Base-by-base conservation (phyloP, 2,797 vertebrate genomes). In the Coluber constrictor region DNA sequence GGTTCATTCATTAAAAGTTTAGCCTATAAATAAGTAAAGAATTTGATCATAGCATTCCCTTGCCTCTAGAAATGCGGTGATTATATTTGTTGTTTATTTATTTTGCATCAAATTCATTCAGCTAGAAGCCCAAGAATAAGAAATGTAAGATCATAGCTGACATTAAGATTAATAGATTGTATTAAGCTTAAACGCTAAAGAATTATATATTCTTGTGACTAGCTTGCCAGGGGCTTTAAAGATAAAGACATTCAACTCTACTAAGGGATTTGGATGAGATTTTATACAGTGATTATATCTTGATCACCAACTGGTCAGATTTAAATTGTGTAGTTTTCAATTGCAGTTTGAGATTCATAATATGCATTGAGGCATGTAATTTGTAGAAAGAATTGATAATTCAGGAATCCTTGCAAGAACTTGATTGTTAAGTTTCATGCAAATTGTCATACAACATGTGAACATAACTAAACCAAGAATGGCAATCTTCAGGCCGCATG, bases 51-150 rank as follows among this genome's bases (percentile, higher is more conserved):
- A 79, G 18, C 37, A 12, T 8, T 15, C 8, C 59, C 23, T 93
- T 96, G 95, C 97, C 97, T 97, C 97, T 96, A 95, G 95, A 97
- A 0, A 83, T 97, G 96, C 96, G 92, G 95, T 97, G 95, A 96
- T 95, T 97, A 95, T 79, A 43, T 79, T 79, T 43, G 95, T 97
- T 97, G 97, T 97, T 97, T 97, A 96, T 97, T 97, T 97, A 96
- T 96, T 95, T 96, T 96, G 95, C 94, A 97, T 97, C 95, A 97
- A 96, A 97, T 97, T 97, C 96, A 94, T 97, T 97, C 96, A 95
- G 93, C 93, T 93, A 96, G 95, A 96, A 96, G 96, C 96, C 97
- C 96, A 94, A 97, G 97, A 97, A 96, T 95, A 96, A 95, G 87
- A 96, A 96, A 97, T 97, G 96, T 95, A 95, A 95, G 96, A 96